These are phyloP conservation scores for Chelon auratus DNA, from an alignment of 2,797 vertebrate genomes.

Conservation along the genomic window DNA sequence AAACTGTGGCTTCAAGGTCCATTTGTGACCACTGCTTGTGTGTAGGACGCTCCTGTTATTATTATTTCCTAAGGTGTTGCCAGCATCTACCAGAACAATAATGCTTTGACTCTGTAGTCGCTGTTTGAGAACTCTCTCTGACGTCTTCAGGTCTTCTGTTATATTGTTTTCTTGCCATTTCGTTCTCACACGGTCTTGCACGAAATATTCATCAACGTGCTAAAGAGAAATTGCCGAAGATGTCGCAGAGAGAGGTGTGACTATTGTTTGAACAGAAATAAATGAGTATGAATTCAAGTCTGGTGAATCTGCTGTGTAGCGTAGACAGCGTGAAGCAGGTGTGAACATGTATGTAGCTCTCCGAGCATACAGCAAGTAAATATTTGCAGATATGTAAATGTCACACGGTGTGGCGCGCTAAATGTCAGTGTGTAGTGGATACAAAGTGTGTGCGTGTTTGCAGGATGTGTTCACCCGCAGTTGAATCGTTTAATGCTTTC, in stretches of 20 bases:
- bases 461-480: neutral
- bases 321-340: constrained; percentile 3
- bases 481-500: neutral
- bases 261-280: neutral
- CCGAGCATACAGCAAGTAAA: constrained; percentile 25
- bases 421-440: constrained; percentile 44
- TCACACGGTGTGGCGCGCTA: constrained; percentile 22
- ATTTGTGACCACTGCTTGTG: no score
- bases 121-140: neutral
- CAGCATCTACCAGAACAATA: constrained; percentile 1
- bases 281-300: neutral
- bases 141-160: neutral
- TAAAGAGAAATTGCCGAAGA: neutral
- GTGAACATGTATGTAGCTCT: constrained; percentile 16
- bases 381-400: constrained; percentile 54
- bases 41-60: neutral
- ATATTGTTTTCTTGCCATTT: neutral
- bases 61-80: constrained; percentile 2
- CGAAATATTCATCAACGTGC: neutral
- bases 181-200: neutral
- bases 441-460: constrained; percentile 7
- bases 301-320: neutral
- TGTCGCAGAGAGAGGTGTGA: neutral
- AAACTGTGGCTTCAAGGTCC: no score
- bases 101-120: constrained; percentile 1